Evolutionary conservation across 1,140 invertebrate genomes (phyloP), one percentile per base, ranked within the genome.

Genomic region (Aricia agestis): DNA sequence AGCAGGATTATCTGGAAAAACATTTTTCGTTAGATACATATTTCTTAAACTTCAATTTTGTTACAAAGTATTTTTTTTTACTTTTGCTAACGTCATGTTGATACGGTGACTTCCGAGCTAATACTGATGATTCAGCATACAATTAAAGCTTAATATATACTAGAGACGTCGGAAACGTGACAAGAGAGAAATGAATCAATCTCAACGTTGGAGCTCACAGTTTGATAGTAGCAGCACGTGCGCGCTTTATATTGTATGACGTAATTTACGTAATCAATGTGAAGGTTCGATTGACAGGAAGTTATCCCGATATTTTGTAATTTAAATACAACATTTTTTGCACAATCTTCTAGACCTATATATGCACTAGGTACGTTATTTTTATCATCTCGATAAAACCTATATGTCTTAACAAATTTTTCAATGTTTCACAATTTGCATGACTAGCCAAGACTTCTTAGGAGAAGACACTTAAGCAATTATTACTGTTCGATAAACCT

Each of bases 211-310:
- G 80, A 84, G 85, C 86, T 80, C 83, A 83, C 81, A 82, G 84
- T 81, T 86, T 81, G 81, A 80, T 82, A 89, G 82, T 69, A 81
- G 70, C 69, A 75, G 78, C 83, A 85, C 83, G 83, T 81, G 74
- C 78, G 73, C 67, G 52, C 76, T 63, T 19, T 52, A 52, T 52
- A 78, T 77, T 79, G 78, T 78, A 77, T 91, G 85, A 89, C 82
- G 86, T 90, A 90, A 91, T 86, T 89, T 89, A 90, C 80, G 82
- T 90, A 90, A 91, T 76, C 87, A 87, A 89, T 90, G 82, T 86
- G 86, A 90, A 88, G 86, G 85, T 86, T 84, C 36, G 36, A 7
- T 36, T 36, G 81, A 15, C 3, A 52, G 45, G 45, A 52, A 52
- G 11, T 52, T 15, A 52, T 52, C 10, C 45, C 10, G 45, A 52